These are phyloP conservation scores for Drosophila ficusphila DNA, from an alignment of 1,140 invertebrate genomes.

Conservation along the genomic window DNA sequence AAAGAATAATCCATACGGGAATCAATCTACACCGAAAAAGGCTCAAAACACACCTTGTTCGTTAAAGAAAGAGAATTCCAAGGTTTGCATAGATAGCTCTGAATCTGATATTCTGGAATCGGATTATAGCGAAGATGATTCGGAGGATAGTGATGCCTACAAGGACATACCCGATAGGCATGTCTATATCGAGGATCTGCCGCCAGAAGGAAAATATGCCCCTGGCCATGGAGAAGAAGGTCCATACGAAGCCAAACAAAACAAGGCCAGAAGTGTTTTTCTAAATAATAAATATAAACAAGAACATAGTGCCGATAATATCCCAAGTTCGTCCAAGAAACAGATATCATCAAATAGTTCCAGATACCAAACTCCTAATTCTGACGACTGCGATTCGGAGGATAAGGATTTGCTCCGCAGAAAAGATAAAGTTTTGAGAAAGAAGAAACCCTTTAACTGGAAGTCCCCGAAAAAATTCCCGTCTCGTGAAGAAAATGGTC, in stretches of 20 bases:
- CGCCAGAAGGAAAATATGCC: conserved; percentile 37
- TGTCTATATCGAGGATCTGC: conserved; percentile 48
- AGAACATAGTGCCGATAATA: too few relatives aligned
- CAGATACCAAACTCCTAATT: not conserved
- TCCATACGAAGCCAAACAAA: conserved; percentile 19
- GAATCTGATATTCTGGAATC: conserved; percentile 19
- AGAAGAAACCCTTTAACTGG: not conserved
- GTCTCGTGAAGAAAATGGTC: not conserved
- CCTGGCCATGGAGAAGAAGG: conserved; percentile 53
- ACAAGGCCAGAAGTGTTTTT: conserved; percentile 1
- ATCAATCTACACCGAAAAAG: not conserved
- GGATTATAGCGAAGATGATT: conserved; percentile 5
- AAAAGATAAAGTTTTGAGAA: not conserved
- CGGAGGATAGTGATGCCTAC: conserved; percentile 40
- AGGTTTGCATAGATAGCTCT: not conserved
- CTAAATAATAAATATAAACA: not conserved
- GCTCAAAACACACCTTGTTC: not conserved
- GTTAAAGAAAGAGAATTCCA: not conserved
- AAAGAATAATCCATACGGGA: not conserved
- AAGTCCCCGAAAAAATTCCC: not conserved
- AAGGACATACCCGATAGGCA: conserved; percentile 63
- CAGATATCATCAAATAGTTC: not conserved
- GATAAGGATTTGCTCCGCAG: too few relatives aligned
- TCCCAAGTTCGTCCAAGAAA: not conserved
- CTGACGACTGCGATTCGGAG: not conserved